Percentiles rank a stretch among this genome's conserved stretches.
These are phyloP conservation scores for Lycorma delicatula DNA, from an alignment of 1,140 invertebrate genomes.

Conservation along the genomic window DNA sequence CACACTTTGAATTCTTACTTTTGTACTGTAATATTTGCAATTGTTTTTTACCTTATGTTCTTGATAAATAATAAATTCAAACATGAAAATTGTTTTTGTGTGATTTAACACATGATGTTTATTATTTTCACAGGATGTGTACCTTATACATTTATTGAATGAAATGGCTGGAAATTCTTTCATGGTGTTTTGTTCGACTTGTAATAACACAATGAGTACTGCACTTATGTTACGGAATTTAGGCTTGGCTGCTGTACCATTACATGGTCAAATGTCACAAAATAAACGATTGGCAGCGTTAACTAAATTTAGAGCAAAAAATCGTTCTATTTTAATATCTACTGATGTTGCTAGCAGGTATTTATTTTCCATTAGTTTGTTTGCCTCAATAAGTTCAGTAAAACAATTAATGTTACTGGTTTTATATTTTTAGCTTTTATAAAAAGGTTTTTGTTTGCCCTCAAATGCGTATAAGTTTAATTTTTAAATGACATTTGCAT, in stretches of 20 bases:
- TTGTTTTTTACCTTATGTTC: conserved; percentile 2
- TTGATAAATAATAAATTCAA: conserved; percentile 2
- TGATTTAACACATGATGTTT: conserved; percentile 10
- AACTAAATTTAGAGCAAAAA: conserved; percentile 88
- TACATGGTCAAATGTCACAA: conserved; percentile 96
- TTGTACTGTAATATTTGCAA: conserved; percentile 9
- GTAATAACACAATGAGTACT: conserved; percentile 80
- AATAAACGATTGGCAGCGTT: conserved; percentile 85
- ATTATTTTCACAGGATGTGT: conserved; percentile 76
- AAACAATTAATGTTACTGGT: too few species aligned
- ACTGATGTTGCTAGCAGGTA: conserved; percentile 96
- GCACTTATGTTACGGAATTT: conserved; percentile 82
- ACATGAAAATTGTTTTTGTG: not conserved
- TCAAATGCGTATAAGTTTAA: too few species aligned
- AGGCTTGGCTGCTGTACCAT: conserved; percentile 83
- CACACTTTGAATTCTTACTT: too few species aligned
- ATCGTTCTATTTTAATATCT: conserved; percentile 80
- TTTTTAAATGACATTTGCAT: too few species aligned
- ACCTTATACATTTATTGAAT: conserved; percentile 92
- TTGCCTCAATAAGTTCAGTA: too few species aligned
- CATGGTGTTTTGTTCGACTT: conserved; percentile 95
- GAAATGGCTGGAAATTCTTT: conserved; percentile 93
- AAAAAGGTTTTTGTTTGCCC: too few species aligned
- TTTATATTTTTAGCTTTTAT: too few species aligned
- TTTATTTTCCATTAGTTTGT: conserved; percentile 21